Base-by-base conservation (phyloP, 2,113 vertebrate species). In the Gila orcuttii region DNA sequence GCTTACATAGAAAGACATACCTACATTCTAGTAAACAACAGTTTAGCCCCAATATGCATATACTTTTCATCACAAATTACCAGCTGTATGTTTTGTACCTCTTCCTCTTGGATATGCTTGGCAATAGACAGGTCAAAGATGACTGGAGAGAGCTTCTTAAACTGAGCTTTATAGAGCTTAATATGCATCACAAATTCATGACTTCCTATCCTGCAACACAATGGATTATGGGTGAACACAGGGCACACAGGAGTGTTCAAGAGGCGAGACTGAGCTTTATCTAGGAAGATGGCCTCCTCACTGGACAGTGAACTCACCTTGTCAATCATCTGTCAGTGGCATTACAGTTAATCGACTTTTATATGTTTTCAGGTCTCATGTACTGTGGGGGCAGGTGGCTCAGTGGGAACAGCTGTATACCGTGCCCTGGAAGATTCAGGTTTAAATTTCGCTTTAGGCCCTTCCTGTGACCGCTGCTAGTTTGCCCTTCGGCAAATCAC, bases 301-400 rank as follows among this genome's bases (percentile, higher is more conserved):
- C 66, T 59, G 68, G 31, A 73, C 68, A 59, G 31, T 73, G 68
- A 83, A 55, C 82, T 71, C 50, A 59, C 21, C 33, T 50, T 73
- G 82, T 73, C 82, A 73, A 73, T 83, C 66, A 73, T 74, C 82
- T 42, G 82, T 83, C 82, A 59, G 82, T 83, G 68, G 82, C 50
- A 57, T 83, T 71, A 74, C 68, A 83, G 82, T 71, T 83, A 83
- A 83, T 73, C 21, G 23, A 83, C 82, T 83, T 83, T 73, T 71
- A 83, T 83, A 57, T 83, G 33, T 83, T 83, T 83, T 42, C 21
- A 11, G 45, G 47, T 83, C 33, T 59, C 50, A n/a, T 83, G 68
- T 73, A 59, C 50, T 73, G 6, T 69, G 42, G 47, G 66, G 66
- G 66, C 81, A 83, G 82, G 52, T 73, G 82, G 52, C 68, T 83